Conservation (phyloP, 92 coral and sea anemone genomes). For the Actinostola sp. region DNA sequence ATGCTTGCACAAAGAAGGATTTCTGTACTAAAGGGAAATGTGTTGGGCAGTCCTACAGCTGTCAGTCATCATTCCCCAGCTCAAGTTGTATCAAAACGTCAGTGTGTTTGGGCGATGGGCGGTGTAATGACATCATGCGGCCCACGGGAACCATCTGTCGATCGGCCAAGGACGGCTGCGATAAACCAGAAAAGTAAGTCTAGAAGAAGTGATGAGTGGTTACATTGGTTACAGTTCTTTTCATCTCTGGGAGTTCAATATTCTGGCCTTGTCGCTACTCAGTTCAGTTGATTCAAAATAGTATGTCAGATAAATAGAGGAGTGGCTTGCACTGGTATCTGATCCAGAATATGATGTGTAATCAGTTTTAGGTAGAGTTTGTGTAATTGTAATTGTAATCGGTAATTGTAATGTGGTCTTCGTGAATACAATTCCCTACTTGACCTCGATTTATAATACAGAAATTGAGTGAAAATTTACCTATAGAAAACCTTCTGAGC, state of each 20-base stretch:
- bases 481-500: too few relatives aligned
- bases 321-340: too few relatives aligned
- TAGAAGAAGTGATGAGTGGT: neutral
- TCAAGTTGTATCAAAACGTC: conserved; percentile 79
- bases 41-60: conserved; percentile 64
- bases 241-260: neutral
- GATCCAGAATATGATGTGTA: too few relatives aligned
- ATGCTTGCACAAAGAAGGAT: conserved; percentile 80
- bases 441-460: too few relatives aligned
- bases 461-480: too few relatives aligned
- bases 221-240: neutral
- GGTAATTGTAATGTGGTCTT: too few relatives aligned
- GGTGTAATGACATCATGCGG: conserved; percentile 65
- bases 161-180: conserved; percentile 81
- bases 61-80: conserved; percentile 62
- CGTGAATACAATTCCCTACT: too few relatives aligned
- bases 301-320: too few relatives aligned
- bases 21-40: conserved; percentile 61
- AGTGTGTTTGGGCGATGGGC: conserved; percentile 71
- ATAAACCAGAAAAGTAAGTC: conserved; percentile 81
- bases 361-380: too few relatives aligned
- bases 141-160: conserved; percentile 78
- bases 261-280: conserved; percentile 11
- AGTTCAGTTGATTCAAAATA: too few relatives aligned
- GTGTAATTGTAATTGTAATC: too few relatives aligned